Percentiles rank a stretch among this genome's conserved stretches.
phyloP scores from a whole-genome alignment of 2,888 invertebrate species.

The Polymixis flavicincta region DNA sequence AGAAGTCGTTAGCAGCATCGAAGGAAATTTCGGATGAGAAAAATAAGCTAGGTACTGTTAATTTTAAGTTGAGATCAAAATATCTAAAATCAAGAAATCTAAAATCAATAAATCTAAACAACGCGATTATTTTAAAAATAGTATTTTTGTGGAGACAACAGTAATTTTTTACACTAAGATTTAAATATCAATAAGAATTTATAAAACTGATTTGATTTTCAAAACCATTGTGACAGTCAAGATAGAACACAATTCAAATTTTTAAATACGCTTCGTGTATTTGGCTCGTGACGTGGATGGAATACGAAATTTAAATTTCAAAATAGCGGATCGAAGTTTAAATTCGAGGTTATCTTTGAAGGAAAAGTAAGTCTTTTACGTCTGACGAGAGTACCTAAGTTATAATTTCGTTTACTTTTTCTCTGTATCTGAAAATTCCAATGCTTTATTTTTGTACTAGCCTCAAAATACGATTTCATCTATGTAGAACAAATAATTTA shows the following conservation, averaged over 20 bases:
- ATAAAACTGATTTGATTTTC: constrained; percentile 36
- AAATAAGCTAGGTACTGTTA: background rate
- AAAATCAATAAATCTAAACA: background rate
- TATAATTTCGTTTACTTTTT: background rate
- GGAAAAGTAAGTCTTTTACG: constrained; percentile 15
- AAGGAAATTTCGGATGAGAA: background rate
- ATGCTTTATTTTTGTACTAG: background rate
- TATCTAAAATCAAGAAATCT: background rate
- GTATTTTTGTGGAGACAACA: background rate
- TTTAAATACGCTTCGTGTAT: constrained; percentile 18
- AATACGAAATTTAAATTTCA: constrained; percentile 52
- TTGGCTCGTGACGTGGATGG: constrained; percentile 29
- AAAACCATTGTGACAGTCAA: constrained; percentile 34
- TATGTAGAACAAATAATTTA: background rate
- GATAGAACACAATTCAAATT: constrained; percentile 13
- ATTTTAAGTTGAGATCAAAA: background rate
- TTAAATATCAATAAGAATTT: constrained; percentile 11
- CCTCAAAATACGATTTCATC: background rate
- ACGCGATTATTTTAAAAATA: background rate
- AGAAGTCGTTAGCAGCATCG: constrained; percentile 26
- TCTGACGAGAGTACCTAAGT: background rate
- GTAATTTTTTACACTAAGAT: background rate
- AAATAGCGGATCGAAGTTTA: constrained; percentile 38
- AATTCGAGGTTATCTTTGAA: constrained; percentile 23
- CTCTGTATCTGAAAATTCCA: background rate